Evolutionary conservation across 2,888 invertebrate genomes (phyloP), one percentile per base, ranked within the genome.

Genomic region (Ceriagrion tenellum): DNA sequence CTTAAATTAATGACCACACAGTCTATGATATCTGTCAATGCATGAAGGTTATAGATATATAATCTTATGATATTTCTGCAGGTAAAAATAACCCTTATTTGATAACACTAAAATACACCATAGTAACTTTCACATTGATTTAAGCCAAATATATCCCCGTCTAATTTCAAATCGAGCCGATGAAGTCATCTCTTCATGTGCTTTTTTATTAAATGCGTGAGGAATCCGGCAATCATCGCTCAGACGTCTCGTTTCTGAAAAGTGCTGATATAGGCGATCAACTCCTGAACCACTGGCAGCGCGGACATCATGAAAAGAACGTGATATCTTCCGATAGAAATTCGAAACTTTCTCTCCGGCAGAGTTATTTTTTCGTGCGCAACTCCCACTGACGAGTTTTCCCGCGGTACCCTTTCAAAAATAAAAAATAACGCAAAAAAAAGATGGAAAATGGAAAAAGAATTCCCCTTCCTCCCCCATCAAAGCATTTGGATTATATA

Each of bases 401-500:
- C 12, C 35, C 81, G 35, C 81, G 81, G 35, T 35, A 81, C 81
- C 81, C 69, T 69, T 81, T 35, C 23, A 81, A 81, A 81, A 81
- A 74, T 56, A 16, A 56, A 56, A 56, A 56, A 56, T 12, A 8
- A 59, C 59, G 59, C 20, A 1, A 59, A 59, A 59, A 59, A 59
- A 16, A 20, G 2, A 59, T 20, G 18, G 69, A 3, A 69, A 69
- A 10, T 1, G 69, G 26, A 20, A 69, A 69, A 69, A 10, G 69
- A 69, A 81, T 81, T 13, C 35, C 81, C 81, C 59, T n/a, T n/a
- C n/a, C n/a, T n/a, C n/a, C n/a, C n/a, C n/a, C n/a, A n/a, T 20
- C 47, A 47, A 81, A 81, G 35, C 81, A 81, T 81, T 81, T 30
- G 81, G 81, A 81, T 81, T 81, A 81, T 81, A 81, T 35, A 81